Evolutionary conservation across 2,797 vertebrate genomes (phyloP), one percentile per base, ranked within the genome.

Genomic region (Eidolon dupreanum): DNA sequence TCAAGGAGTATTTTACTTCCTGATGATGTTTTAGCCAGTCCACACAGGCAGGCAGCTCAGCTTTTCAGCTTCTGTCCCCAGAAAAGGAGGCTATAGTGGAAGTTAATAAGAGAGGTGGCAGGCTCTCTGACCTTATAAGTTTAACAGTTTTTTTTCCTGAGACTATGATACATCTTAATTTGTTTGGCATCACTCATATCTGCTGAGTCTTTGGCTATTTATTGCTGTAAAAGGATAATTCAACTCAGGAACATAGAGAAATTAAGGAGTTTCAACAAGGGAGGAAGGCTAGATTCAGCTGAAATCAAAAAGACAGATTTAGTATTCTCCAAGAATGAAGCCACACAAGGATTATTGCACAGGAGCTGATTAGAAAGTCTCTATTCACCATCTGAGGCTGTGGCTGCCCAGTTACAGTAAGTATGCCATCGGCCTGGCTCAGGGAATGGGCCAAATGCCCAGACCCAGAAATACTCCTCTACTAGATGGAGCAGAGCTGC

Each of bases 201-300:
- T 75, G 36, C 53, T 31, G n/a, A 94, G 20, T 88, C 93, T 87
- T 84, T 85, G 75, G 61, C 31, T 93, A 95, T 93, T 83, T 70
- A 94, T 38, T 89, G 83, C 43, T 74, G 3, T 93, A 55, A 94
- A 96, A 92, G 65, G 43, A 89, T 93, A 90, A 83, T 74, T 92
- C 46, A 96, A 53, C 68, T 90, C 74, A 90, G 73, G 82, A 91
- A 49, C 51, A 93, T 15, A 70, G 59, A 94, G 66, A 94, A 94
- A 91, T 84, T 90, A 96, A 95, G 89, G 92, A 49, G n/a, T 87
- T 92, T 49, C 57, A 46, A 88, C 49, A 89, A 87, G 61, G 51
- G 53, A 93, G 65, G 38, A 66, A 68, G 71, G 57, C 78, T 65
- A 78, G 43, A 94, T 90, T 92, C 41, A 33, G 33, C 1, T 24